A percentile compares a stretch with the other conserved stretches of the same genome.
These are phyloP conservation scores for Anomalospiza imberbis DNA, from an alignment of 2,797 vertebrate species.

Conservation along the genomic window DNA sequence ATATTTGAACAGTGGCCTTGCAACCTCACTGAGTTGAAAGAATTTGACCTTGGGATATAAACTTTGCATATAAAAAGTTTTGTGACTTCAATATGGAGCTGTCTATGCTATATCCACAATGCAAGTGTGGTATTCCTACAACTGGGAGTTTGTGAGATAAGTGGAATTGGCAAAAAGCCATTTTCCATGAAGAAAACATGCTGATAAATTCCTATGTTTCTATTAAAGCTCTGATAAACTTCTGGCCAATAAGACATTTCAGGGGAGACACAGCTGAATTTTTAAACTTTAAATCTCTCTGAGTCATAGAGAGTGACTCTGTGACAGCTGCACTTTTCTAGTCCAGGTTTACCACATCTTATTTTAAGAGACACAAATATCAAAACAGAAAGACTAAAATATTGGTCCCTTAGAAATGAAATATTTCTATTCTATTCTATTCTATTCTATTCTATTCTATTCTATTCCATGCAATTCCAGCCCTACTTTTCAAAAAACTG, in stretches of 20 bases:
- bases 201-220: background rate
- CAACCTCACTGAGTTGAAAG: background rate
- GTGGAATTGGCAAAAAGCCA: background rate
- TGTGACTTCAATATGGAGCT: background rate
- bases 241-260: background rate
- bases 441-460: background rate
- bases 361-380: background rate
- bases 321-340: background rate
- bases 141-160: background rate
- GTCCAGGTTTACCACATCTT: background rate
- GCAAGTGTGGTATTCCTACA: background rate
- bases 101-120: background rate
- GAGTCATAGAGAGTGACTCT: background rate
- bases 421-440: background rate
- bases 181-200: background rate
- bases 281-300: background rate
- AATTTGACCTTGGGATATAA: background rate
- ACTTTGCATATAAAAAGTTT: background rate
- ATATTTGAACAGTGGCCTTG: background rate
- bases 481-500: background rate
- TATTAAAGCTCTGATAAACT: background rate
- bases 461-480: background rate
- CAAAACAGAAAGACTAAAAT: background rate
- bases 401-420: background rate
- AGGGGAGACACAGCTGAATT: background rate